These are phyloP conservation scores for Microcaecilia unicolor DNA, from an alignment of 2,797 vertebrate species.

Conservation along the genomic window DNA sequence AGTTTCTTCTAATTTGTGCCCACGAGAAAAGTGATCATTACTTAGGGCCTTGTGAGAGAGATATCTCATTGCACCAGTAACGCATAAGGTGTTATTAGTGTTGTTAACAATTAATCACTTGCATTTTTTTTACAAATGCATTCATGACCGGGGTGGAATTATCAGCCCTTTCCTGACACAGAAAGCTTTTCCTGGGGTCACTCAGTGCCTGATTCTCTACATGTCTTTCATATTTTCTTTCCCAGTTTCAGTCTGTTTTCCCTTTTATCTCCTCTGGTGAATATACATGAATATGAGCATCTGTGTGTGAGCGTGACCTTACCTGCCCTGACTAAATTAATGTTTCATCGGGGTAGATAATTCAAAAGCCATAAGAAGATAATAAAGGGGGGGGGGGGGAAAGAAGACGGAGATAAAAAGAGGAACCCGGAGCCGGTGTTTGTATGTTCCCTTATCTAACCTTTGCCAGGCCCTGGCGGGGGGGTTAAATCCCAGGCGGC, in stretches of 20 bases:
- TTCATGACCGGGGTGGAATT: too few species aligned
- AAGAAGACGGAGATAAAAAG: constrained; percentile 11
- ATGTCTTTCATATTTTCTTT: not conserved
- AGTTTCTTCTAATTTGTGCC: too few species aligned
- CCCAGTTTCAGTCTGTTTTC: constrained; percentile 6
- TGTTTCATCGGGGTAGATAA: constrained; percentile 59
- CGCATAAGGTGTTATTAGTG: too few species aligned
- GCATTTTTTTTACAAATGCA: too few species aligned
- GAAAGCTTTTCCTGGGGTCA: too few species aligned
- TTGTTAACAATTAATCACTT: too few species aligned
- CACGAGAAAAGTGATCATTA: too few species aligned
- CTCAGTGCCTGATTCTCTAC: too few species aligned
- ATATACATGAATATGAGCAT: constrained; percentile 34
- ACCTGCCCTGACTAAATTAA: constrained; percentile 57
- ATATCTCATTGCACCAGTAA: too few species aligned
- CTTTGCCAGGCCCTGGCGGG: constrained; percentile 38
- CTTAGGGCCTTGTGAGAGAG: too few species aligned
- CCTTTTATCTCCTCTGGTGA: constrained; percentile 34
- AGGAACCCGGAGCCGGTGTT: constrained; percentile 21
- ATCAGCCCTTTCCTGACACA: too few species aligned
- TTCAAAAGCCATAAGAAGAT: constrained; percentile 60
- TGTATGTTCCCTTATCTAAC: constrained; percentile 50
- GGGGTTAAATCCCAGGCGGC: constrained; percentile 19
- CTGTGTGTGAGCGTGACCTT: constrained; percentile 41
- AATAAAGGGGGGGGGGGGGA: constrained; percentile 39